Evolutionary conservation across 2,113 vertebrate species (phyloP).

Genomic region (Hippocampus barbouri): DNA sequence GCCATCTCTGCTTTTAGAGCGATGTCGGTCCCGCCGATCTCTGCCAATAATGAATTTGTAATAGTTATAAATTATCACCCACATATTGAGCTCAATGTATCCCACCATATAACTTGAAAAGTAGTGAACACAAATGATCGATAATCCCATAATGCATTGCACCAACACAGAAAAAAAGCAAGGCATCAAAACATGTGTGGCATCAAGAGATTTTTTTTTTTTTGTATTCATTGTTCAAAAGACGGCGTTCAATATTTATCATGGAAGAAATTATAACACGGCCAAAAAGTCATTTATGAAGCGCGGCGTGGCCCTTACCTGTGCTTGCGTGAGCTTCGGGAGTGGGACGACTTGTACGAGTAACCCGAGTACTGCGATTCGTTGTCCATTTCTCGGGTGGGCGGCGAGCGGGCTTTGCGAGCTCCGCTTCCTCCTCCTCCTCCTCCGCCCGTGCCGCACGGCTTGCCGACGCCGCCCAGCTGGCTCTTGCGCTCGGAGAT

Average conservation of each 20-base stretch:
- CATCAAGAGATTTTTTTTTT: neutral
- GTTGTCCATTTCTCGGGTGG: constrained; percentile 83
- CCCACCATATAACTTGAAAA: neutral
- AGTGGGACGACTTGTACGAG: constrained; percentile 92
- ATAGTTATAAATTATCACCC: too few species aligned
- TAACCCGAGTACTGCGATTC: constrained; percentile 93
- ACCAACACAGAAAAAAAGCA: neutral
- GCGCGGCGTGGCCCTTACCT: constrained; percentile 63
- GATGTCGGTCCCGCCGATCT: constrained; percentile 84
- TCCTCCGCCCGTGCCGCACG: constrained; percentile 67
- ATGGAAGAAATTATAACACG: too few species aligned
- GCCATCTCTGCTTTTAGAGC: constrained; percentile 85
- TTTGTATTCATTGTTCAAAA: neutral
- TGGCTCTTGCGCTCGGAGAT: constrained; percentile 74
- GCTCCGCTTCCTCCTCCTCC: constrained; percentile 62
- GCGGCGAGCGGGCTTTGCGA: constrained; percentile 74
- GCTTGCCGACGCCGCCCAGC: constrained; percentile 72
- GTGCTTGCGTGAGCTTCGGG: constrained; percentile 86
- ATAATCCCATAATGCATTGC: neutral
- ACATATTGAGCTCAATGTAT: too few species aligned
- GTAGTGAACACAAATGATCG: neutral
- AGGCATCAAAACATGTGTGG: neutral
- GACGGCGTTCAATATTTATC: neutral
- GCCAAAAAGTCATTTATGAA: neutral
- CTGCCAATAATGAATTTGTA: constrained; percentile 48